Evolutionary conservation across 2,888 invertebrate species (phyloP).

Genomic region (Eledona agricola): DNA sequence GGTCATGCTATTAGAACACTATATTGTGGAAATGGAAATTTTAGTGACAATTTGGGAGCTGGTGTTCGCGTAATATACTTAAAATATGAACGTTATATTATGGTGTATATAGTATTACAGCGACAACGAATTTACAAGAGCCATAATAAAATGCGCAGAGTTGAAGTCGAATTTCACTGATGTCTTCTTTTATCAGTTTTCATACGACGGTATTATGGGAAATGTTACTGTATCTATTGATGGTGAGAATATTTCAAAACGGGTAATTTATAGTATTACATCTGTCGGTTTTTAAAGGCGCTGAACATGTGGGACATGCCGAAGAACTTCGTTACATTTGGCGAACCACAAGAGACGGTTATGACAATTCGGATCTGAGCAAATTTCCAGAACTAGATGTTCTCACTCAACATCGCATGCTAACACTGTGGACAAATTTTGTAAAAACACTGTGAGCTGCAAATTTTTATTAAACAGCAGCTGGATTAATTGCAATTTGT

Average conservation of each 20-base stretch:
- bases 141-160: constrained; percentile 40
- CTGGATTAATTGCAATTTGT: neutral
- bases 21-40: neutral
- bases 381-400: constrained; percentile 35
- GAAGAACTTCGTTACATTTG: constrained; percentile 46
- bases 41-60: constrained; percentile 8
- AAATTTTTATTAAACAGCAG: constrained; percentile 1
- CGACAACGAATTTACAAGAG: constrained; percentile 40
- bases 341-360: constrained; percentile 19
- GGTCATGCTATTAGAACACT: neutral
- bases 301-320: constrained; percentile 43
- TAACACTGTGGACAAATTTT: constrained; percentile 41
- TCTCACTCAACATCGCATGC: constrained; percentile 31
- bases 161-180: constrained; percentile 40
- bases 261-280: no score
- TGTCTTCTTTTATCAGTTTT: constrained; percentile 46
- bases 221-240: constrained; percentile 4
- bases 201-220: constrained; percentile 41
- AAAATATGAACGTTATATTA: neutral
- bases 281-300: constrained; percentile 38
- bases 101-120: constrained; percentile 41
- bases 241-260: no score
- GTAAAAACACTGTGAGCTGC: constrained; percentile 11
- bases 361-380: constrained; percentile 21
- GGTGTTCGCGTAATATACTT: neutral